Base-by-base conservation (phyloP, 2,113 vertebrate species). In the Hyperopisus bebe region DNA sequence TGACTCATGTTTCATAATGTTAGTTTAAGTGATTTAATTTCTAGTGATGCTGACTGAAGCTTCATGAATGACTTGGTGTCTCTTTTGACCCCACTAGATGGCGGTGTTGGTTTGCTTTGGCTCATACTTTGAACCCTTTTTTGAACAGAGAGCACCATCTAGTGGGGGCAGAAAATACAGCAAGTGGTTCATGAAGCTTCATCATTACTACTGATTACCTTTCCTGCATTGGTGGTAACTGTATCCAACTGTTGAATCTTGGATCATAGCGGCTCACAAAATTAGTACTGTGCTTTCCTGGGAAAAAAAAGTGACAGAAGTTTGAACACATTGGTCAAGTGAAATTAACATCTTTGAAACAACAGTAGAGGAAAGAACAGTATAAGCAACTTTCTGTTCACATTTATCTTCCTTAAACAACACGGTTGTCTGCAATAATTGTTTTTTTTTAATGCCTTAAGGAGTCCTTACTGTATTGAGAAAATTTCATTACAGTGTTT, bases 231-330 rank as follows among this genome's bases (percentile, higher is more conserved):
- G 98, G 98, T 58, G 98, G 98, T 92, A 99, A 95, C 94, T 99
- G 98, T 93, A 99, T 99, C 98, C 98, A 99, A 92, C 98, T 99
- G 95, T 99, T 99, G 97, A 99, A 99, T 93, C 98, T 97, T 88
- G 98, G 98, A 94, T 99, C 98, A 84, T 99, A 99, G 91, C 98
- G 97, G 93, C 98, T 99, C 92, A 99, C 98, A 95, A 99, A 99
- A 94, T 99, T 98, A 92, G 98, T 99, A 94, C 98, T 99, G 95
- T 99, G 98, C 92, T 99, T 99, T 93, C 98, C 98, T 99, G 96
- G 6, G 84, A 91, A 7, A 39, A 7, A 39, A 58, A 13, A 7
- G 31, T 44, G 24, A 90, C 90, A 66, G 91, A 53, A 17, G n/a
- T 90, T 91, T 47, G 85, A 21, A 44, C 1, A 88, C 27, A 62